phyloP scores from a whole-genome alignment of 64 coral and sea anemone genomes.

The Orbicella faveolata region DNA sequence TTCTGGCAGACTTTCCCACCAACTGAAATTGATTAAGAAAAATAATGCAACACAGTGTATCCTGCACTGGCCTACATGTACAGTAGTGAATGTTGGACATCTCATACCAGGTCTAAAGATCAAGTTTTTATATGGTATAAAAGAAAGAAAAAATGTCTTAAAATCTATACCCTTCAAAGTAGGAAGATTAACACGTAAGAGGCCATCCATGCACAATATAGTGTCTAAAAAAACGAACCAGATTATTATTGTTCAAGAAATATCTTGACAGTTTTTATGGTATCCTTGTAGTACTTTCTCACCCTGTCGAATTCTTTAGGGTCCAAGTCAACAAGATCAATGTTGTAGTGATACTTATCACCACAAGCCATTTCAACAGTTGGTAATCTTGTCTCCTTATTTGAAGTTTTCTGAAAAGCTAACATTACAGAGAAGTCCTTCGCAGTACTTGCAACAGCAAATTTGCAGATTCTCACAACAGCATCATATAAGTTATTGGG shows the following conservation, averaged over 20 bases:
- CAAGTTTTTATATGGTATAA: too few species aligned
- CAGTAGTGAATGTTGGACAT: too few species aligned
- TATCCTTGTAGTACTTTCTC: constrained; percentile 77
- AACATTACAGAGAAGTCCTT: constrained; percentile 89
- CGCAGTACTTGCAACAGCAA: constrained; percentile 83
- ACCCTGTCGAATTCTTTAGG: constrained; percentile 89
- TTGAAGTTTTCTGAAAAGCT: constrained; percentile 55
- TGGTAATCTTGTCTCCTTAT: not conserved
- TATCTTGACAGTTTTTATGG: constrained; percentile 45
- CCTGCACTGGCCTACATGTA: too few species aligned
- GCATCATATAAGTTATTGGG: not conserved
- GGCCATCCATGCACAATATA: not conserved
- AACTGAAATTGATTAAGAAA: too few species aligned
- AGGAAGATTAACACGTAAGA: too few species aligned
- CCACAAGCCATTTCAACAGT: constrained; percentile 12
- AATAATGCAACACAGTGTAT: too few species aligned
- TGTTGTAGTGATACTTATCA: constrained; percentile 46
- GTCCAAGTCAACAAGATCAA: constrained; percentile 87
- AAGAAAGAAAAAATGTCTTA: too few species aligned
- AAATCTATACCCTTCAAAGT: too few species aligned
- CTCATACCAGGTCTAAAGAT: too few species aligned
- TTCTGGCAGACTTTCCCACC: too few species aligned
- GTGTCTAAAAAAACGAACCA: not conserved
- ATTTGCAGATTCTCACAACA: constrained; percentile 67
- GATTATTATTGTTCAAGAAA: constrained; percentile 17